phyloP scores from a whole-genome alignment of 2,113 vertebrate genomes.

The Artemisiospiza belli region DNA sequence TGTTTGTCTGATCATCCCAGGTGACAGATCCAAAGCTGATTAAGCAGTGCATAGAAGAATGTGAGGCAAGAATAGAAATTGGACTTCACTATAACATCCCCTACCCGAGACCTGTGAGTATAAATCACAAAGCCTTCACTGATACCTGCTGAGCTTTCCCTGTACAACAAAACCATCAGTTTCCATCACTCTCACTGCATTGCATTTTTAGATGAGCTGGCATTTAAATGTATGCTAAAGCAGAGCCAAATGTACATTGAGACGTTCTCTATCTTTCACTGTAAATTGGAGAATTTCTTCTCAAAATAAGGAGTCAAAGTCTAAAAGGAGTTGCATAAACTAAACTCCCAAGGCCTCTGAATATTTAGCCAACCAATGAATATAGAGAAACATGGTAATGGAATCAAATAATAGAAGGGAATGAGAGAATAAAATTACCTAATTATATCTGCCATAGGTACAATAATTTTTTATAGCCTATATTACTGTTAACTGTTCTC shows the following conservation, averaged over 20 bases:
- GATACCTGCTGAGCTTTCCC: neutral
- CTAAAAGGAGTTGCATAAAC: neutral
- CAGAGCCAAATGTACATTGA: neutral
- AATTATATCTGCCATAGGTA: neutral
- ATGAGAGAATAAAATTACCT: neutral
- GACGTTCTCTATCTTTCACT: neutral
- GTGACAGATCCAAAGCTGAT: conserved; percentile 83
- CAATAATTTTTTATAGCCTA: neutral
- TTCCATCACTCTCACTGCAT: neutral
- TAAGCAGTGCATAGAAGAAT: conserved; percentile 86
- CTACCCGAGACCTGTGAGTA: conserved; percentile 92
- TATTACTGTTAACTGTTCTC: neutral
- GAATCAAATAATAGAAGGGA: neutral
- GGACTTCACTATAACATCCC: conserved; percentile 94
- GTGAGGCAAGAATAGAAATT: conserved; percentile 92
- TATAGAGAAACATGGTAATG: neutral
- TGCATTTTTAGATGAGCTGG: neutral
- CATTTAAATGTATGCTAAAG: neutral
- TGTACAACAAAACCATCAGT: neutral
- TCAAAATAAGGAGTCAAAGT: neutral
- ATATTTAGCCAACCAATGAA: neutral
- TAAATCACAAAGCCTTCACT: neutral
- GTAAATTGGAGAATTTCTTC: neutral
- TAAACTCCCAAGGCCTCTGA: neutral
- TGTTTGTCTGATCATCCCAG: conserved; percentile 66